Evolutionary conservation across 2,113 vertebrate genomes (phyloP), one percentile per base, ranked within the genome.

Genomic region (Siniperca chuatsi): DNA sequence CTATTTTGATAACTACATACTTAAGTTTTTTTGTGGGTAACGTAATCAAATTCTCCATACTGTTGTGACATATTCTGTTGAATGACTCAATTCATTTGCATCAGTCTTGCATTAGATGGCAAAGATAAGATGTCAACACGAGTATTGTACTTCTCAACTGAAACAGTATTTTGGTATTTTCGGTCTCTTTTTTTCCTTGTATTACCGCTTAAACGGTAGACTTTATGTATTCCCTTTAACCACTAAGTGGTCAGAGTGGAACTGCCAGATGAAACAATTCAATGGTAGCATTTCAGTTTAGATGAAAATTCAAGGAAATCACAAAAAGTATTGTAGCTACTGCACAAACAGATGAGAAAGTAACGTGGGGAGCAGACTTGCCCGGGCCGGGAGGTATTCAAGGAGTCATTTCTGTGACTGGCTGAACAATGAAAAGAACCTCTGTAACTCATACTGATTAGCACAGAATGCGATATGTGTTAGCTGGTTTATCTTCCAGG

Each of bases 31-130:
- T 44, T 58, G 9, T 48, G 52, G 8, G 21, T 48, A 68, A 73
- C 48, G 21, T 68, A 11, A 50, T 61, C 20, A 33, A 58, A 72
- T 84, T 54, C 8, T 60, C 18, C 18, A 57, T 23, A 10, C n/a
- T 65, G 44, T 71, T 77, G n/a, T n/a, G 58, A 76, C 60, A 66
- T 35, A 21, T 46, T n/a, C 29, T 74, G 44, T 57, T 75, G 11
- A 8, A 55, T 57, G 25, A 78, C 25, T 74, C 55, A 44, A 11
- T 46, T 52, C 48, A 78, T 25, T 68, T 61, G 40, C 72, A 25
- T 75, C 64, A 69, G 25, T 50, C 50, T 65, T 78, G 57, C 11
- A 35, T 16, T 23, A 48, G 23, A 48, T 46, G 11, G 65, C 8
- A 78, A 21, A 67, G n/a, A 66, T 8, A n/a, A 25, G 37, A 13